phyloP scores from a whole-genome alignment of 2,888 invertebrate genomes.

The Drosophila lacicola region DNA sequence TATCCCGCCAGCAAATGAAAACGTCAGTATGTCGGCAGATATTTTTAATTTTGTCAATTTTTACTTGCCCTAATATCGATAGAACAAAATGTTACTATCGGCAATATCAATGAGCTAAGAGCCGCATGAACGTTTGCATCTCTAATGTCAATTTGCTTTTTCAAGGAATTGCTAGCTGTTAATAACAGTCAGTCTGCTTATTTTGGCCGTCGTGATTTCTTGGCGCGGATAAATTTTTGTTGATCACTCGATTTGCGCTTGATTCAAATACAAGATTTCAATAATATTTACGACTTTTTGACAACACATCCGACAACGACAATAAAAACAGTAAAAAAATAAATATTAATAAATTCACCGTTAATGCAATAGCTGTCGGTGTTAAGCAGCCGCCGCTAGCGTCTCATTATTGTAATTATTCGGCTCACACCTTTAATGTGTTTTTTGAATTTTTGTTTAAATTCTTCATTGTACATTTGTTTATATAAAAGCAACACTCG shows the following conservation, averaged over 20 bases:
- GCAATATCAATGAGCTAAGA: background rate
- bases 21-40: background rate
- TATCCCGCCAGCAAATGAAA: background rate
- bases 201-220: constrained; percentile 62
- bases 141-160: constrained; percentile 26
- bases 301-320: constrained; percentile 33
- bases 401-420: constrained; percentile 59
- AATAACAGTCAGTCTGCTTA: constrained; percentile 57
- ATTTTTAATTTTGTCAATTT: background rate
- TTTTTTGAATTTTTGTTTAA: constrained; percentile 29
- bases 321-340: constrained; percentile 26
- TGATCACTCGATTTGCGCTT: constrained; percentile 49
- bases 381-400: constrained; percentile 30
- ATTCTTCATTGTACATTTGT: constrained; percentile 51
- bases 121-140: constrained; percentile 29
- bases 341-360: constrained; percentile 19
- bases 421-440: constrained; percentile 19
- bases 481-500: constrained; percentile 63
- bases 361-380: constrained; percentile 21
- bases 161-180: constrained; percentile 35
- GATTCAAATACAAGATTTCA: constrained; percentile 57
- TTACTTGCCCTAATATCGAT: constrained; percentile 28
- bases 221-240: constrained; percentile 51
- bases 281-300: constrained; percentile 53
- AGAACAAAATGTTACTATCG: constrained; percentile 2